These are phyloP conservation scores for Dolichallabes microphthalmus DNA, from an alignment of 2,113 vertebrate species.

Conservation along the genomic window DNA sequence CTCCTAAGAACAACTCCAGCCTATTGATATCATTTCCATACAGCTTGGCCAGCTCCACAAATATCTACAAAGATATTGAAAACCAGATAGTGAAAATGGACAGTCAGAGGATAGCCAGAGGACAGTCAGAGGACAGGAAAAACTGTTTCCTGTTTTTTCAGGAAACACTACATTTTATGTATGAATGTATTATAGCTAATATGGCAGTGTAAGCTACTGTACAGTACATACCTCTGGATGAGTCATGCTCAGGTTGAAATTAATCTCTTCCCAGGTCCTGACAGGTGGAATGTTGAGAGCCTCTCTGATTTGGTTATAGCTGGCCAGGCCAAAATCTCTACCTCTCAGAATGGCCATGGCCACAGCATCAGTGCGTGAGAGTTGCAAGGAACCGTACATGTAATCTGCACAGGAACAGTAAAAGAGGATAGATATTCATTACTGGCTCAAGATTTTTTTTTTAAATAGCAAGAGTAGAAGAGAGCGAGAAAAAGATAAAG, in stretches of 20 bases:
- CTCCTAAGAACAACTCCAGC: slow-evolving; percentile 86
- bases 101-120: slow-evolving; percentile 48
- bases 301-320: slow-evolving; percentile 76
- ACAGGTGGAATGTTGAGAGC: slow-evolving; percentile 69
- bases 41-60: slow-evolving; percentile 60
- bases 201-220: background rate
- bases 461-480: background rate
- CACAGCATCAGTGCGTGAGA: slow-evolving; percentile 82
- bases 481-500: background rate
- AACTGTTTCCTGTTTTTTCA: too few species aligned
- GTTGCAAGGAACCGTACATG: slow-evolving; percentile 87
- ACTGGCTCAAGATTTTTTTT: background rate
- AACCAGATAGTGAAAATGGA: slow-evolving; percentile 47
- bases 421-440: background rate
- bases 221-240: slow-evolving; percentile 65
- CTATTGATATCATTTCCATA: slow-evolving; percentile 72
- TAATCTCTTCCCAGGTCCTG: slow-evolving; percentile 75
- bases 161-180: background rate
- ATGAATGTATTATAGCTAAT: background rate
- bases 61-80: slow-evolving; percentile 61
- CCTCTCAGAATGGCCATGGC: slow-evolving; percentile 84
- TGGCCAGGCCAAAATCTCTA: slow-evolving; percentile 85
- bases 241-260: slow-evolving; percentile 60
- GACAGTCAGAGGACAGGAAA: too few species aligned
- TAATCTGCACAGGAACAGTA: slow-evolving; percentile 74